A percentile compares a stretch with the other conserved stretches of the same genome.
These are phyloP conservation scores for Orthosia incerta DNA, from an alignment of 2,888 invertebrate species.

Conservation along the genomic window DNA sequence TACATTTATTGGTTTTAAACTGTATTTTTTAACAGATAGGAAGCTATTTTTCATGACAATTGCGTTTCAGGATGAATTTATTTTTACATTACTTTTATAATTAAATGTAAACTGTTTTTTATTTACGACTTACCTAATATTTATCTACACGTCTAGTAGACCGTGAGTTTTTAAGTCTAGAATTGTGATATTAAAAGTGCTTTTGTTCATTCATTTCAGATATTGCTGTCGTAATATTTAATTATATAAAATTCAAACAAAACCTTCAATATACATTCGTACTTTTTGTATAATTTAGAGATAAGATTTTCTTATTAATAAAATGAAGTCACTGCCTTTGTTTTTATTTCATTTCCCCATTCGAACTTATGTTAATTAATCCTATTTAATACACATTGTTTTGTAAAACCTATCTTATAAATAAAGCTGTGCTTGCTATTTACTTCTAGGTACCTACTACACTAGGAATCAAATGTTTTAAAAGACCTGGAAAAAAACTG, in stretches of 20 bases:
- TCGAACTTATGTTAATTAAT: neutral
- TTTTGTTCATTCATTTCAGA: conserved; percentile 74
- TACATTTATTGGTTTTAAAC: conserved; percentile 10
- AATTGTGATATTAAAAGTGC: conserved; percentile 85
- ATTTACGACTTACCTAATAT: neutral
- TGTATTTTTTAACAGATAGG: neutral
- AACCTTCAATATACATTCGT: conserved; percentile 75
- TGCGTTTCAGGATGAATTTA: neutral
- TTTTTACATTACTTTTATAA: neutral
- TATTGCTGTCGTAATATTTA: conserved; percentile 67
- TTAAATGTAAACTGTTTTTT: neutral
- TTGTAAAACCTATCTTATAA: neutral
- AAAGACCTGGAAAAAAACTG: neutral
- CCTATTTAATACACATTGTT: neutral
- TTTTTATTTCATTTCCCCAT: conserved; percentile 16
- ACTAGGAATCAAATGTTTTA: neutral
- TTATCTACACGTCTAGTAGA: neutral
- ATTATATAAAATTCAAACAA: conserved; percentile 67
- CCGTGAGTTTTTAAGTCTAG: conserved; percentile 60
- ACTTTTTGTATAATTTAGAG: conserved; percentile 62
- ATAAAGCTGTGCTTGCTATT: neutral
- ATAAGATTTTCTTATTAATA: conserved; percentile 64
- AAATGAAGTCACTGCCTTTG: conserved; percentile 63
- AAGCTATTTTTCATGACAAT: neutral
- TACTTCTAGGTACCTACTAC: neutral